These are phyloP conservation scores for Steinernema feltiae DNA, from an alignment of 1,140 invertebrate genomes.

Conservation along the genomic window DNA sequence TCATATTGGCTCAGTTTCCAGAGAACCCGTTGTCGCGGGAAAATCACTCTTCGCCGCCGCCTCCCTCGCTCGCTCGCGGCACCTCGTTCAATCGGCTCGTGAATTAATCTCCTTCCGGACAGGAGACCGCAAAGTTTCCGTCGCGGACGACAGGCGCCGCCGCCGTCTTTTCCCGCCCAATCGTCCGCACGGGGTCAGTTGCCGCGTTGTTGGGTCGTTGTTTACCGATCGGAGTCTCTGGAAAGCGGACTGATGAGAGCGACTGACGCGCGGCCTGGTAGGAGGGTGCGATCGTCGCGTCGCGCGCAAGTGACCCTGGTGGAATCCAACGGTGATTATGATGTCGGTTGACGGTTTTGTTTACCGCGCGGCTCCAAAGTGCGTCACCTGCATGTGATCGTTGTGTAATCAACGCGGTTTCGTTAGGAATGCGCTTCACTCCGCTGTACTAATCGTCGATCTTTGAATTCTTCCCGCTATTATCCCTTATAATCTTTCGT, in stretches of 20 bases:
- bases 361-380: not conserved
- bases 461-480: too few relatives aligned
- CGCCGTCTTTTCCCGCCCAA: slow-evolving; percentile 7
- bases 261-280: not conserved
- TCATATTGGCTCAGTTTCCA: slow-evolving; percentile 10
- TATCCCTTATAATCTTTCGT: not conserved
- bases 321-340: slow-evolving; percentile 3
- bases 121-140: not conserved
- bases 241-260: too few relatives aligned
- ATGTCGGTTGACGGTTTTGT: not conserved
- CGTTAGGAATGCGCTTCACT: not conserved
- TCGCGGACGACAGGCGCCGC: not conserved
- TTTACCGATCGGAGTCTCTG: not conserved
- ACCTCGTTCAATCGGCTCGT: not conserved
- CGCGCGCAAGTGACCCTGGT: not conserved
- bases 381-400: not conserved
- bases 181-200: not conserved
- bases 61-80: not conserved
- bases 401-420: not conserved
- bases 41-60: not conserved
- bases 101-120: not conserved
- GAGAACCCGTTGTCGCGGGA: slow-evolving; percentile 1
- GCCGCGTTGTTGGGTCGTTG: not conserved
- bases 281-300: not conserved
- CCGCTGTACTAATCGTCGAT: too few relatives aligned